Percentiles rank a stretch among this genome's conserved stretches.
These are phyloP conservation scores for Urocolius indicus DNA, from an alignment of 2,113 vertebrate genomes.

Conservation along the genomic window DNA sequence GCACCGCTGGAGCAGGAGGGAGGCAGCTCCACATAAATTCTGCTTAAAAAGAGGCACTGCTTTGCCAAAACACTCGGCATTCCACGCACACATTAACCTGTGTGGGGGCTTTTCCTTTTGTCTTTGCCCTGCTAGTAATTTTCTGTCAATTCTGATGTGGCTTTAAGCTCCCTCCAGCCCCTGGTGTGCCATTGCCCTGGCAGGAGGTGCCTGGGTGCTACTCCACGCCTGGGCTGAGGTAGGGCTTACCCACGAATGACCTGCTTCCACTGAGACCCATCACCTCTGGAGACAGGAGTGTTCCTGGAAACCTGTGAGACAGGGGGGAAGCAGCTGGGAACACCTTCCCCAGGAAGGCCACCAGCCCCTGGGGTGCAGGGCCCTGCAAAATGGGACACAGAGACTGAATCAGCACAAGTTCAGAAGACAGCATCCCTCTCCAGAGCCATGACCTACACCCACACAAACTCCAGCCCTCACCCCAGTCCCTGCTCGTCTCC, in stretches of 20 bases:
- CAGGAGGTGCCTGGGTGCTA: constrained; percentile 75
- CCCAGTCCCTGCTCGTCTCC: not conserved
- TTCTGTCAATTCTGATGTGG: constrained; percentile 86
- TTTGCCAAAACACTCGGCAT: constrained; percentile 76
- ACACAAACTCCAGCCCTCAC: not conserved
- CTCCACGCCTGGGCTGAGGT: rapidly evolving
- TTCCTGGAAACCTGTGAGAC: not conserved
- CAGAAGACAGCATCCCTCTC: not conserved
- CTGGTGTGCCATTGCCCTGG: constrained; percentile 83
- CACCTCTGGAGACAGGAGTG: rapidly evolving
- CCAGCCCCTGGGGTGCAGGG: not conserved
- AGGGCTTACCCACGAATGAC: not conserved
- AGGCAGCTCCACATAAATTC: constrained; percentile 39
- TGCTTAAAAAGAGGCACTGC: constrained; percentile 42
- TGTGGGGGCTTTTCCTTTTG: constrained; percentile 85
- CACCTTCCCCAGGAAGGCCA: not conserved
- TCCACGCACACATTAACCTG: constrained; percentile 87
- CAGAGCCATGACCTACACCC: not conserved
- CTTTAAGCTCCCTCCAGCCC: constrained; percentile 80
- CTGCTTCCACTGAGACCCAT: too few species aligned
- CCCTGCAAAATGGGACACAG: not conserved
- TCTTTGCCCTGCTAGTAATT: constrained; percentile 85
- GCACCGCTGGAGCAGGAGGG: constrained; percentile 58
- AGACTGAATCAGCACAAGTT: not conserved
- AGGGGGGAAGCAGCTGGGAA: too few species aligned